Evolutionary conservation across 2,888 invertebrate genomes (phyloP).

Genomic region (Hydroisotoma schaefferi): DNA sequence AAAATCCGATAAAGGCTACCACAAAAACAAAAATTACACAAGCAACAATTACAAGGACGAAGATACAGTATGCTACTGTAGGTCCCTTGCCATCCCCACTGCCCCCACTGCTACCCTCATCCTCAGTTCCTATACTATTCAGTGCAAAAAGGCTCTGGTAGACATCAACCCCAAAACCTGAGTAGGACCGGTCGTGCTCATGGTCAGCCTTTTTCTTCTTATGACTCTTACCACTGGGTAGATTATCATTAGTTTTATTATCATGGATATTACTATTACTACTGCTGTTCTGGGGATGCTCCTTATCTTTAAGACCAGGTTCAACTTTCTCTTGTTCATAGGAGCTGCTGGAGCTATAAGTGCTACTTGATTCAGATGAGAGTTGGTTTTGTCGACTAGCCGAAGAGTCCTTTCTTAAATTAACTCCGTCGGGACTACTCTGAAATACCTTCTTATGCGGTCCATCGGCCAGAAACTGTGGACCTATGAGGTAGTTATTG

Average conservation of each 20-base stretch:
- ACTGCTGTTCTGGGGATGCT: no score
- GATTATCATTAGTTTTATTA: constrained; percentile 12
- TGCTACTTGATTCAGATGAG: no score
- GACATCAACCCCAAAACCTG: constrained; percentile 3
- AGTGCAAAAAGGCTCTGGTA: constrained; percentile 11
- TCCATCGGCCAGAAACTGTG: background rate
- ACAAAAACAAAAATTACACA: constrained; percentile 32
- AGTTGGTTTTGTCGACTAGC: background rate
- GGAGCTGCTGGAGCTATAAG: no score
- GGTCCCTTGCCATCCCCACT: constrained; percentile 1
- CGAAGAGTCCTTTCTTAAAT: background rate
- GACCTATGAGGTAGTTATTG: background rate
- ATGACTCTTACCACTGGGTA: background rate
- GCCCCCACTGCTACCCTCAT: constrained; percentile 9
- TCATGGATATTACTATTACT: constrained; percentile 10
- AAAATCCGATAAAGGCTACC: constrained; percentile 32
- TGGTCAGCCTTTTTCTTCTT: background rate
- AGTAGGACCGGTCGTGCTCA: background rate
- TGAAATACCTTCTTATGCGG: background rate
- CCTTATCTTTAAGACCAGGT: constrained; percentile 1
- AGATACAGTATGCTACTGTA: constrained; percentile 21
- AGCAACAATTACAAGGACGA: constrained; percentile 30
- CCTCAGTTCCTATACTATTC: constrained; percentile 5
- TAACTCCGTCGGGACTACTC: background rate
- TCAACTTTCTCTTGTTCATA: no score